phyloP scores from a whole-genome alignment of 1,140 invertebrate genomes.

The Polypedilum vanderplanki region DNA sequence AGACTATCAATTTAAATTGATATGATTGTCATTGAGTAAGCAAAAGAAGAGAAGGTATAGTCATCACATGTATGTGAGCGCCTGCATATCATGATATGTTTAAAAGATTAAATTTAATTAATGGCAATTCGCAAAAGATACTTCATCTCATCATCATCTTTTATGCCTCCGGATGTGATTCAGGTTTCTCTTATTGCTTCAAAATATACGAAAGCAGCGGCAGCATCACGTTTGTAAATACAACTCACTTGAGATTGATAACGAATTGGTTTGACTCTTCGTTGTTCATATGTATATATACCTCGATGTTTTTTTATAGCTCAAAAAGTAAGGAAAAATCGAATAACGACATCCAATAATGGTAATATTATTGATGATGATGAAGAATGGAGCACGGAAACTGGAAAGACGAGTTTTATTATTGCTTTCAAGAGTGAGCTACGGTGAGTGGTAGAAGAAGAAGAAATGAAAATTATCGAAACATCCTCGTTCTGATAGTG shows the following conservation, averaged over 20 bases:
- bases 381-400: background rate
- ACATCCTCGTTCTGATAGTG: slow-evolving; percentile 1
- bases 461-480: background rate
- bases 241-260: slow-evolving; percentile 2
- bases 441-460: background rate
- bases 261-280: background rate
- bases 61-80: background rate
- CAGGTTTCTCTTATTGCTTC: background rate
- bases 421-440: background rate
- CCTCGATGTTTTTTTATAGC: background rate
- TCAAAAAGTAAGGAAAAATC: background rate
- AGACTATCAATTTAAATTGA: background rate
- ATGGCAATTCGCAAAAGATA: background rate
- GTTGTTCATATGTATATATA: too few species aligned
- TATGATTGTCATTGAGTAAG: slow-evolving; percentile 7
- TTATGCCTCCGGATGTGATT: slow-evolving; percentile 9
- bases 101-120: slow-evolving; percentile 5
- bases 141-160: too few species aligned
- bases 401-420: background rate
- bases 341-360: background rate
- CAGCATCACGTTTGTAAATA: background rate
- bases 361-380: background rate
- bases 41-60: background rate
- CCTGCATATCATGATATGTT: background rate
- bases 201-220: too few species aligned